Base-by-base conservation (phyloP, 1,140 invertebrate genomes). In the Notospermus geniculatus region DNA sequence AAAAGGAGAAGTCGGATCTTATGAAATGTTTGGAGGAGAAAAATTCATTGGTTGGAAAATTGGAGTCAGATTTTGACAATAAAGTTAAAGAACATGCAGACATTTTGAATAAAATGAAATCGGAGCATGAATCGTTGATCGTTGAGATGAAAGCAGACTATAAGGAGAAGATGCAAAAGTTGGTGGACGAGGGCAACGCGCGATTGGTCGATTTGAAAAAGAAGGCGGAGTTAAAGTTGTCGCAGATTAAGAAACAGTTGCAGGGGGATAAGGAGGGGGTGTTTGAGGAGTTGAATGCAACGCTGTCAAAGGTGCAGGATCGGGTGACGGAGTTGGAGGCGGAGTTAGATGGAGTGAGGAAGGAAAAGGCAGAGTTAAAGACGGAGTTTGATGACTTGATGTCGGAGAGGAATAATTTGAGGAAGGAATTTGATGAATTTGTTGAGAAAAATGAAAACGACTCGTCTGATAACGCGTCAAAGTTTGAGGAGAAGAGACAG, bases 141-240 rank as follows among this genome's bases (percentile, higher is more conserved):
- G 57, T 13, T 46, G 67, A n/a, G 36, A 30, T 27, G 50, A 60
- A 25, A 15, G 54, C n/a, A 43, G 36, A 53, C n/a, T 22, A 29
- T 36, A 52, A 61, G 28, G 63, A 65, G 32, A 39, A 70, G 27
- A 63, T 58, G n/a, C 46, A 66, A 46, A 76, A 64, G 45, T 25
- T 71, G 13, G 76, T 77, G 39, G 54, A 57, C 15, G 76, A 79
- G 55, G 73, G 71, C 62, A 71, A 56, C 43, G 55, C 59, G 11
- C 77, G 77, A 63, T 64, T 77, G 15, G 66, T 71, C 15, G 74
- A 78, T 27, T 73, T 78, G 56, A 80, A 79, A 59, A 79, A 79
- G 61, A 77, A 77, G 45, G 76, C 75, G 13, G 79, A 80, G 68
- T 60, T 55, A 2, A 75, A 79, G 63, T 65, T 80, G 27, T 58